Conservation (phyloP, 2,797 vertebrate species). For the Hyperoplus lanceolatus region DNA sequence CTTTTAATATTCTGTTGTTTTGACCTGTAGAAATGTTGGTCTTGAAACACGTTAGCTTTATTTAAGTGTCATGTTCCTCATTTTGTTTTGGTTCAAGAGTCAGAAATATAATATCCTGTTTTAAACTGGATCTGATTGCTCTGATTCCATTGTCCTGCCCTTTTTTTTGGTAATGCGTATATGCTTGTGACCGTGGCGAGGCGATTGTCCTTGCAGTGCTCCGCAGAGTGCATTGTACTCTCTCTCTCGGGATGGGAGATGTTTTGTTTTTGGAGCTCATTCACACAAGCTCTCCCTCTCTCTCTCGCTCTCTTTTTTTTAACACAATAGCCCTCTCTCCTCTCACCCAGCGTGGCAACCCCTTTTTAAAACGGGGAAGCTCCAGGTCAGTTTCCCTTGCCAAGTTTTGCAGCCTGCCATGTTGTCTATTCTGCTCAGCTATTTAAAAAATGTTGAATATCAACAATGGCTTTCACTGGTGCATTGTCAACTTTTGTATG, state of each 20-base stretch:
- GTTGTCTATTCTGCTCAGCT: conserved; percentile 99
- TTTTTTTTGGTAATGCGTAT: conserved; percentile 61
- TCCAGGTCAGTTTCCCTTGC: conserved; percentile 95
- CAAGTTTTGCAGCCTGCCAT: conserved; percentile 96
- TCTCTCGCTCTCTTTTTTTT: conserved; percentile 24
- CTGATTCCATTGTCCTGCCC: conserved; percentile 64
- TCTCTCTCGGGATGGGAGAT: conserved; percentile 70
- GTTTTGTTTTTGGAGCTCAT: conserved; percentile 81
- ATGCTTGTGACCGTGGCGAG: conserved; percentile 61
- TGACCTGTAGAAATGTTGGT: neutral
- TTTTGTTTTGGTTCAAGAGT: neutral
- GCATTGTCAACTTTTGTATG: conserved; percentile 99
- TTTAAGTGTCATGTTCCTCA: neutral
- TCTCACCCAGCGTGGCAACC: conserved; percentile 73
- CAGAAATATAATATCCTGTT: conserved; percentile 64
- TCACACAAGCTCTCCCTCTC: conserved; percentile 69
- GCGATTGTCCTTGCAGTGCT: conserved; percentile 76
- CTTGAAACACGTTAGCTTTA: neutral
- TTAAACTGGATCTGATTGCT: conserved; percentile 68
- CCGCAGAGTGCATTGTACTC: conserved; percentile 70
- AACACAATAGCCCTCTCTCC: conserved; percentile 74
- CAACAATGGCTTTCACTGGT: conserved; percentile 98
- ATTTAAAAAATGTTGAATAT: conserved; percentile 99
- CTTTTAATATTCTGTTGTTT: conserved; percentile 11
- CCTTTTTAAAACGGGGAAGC: conserved; percentile 85